Conservation (phyloP, 2,797 vertebrate genomes). For the Phataginus tricuspis region DNA sequence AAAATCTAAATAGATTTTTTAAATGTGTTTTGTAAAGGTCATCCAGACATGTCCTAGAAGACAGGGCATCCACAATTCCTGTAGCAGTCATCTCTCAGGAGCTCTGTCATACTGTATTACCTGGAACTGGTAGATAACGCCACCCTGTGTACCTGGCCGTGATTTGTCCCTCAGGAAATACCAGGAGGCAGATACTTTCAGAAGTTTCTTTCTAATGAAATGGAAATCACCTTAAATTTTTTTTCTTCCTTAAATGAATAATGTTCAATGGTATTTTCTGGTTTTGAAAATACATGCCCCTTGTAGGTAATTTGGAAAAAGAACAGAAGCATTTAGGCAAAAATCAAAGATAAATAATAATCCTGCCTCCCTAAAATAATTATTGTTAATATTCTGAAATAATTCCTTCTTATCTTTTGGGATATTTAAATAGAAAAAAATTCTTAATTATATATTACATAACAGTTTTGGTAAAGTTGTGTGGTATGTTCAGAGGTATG, state of each 20-base stretch:
- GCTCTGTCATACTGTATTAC: background rate
- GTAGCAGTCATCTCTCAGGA: background rate
- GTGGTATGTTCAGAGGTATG: background rate
- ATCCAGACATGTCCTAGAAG: background rate
- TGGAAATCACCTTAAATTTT: background rate
- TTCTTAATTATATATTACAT: background rate
- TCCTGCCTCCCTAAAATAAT: background rate
- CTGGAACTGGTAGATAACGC: background rate
- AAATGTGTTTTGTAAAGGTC: background rate
- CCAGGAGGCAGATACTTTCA: background rate
- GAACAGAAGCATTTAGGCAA: conserved; percentile 15
- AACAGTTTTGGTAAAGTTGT: background rate
- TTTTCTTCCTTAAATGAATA: conserved; percentile 2
- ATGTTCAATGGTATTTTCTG: background rate
- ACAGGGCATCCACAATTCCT: background rate
- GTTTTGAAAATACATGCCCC: background rate
- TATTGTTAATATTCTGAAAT: background rate
- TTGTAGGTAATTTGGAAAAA: background rate
- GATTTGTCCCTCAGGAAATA: background rate
- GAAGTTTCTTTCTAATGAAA: conserved; percentile 11
- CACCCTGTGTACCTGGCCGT: background rate
- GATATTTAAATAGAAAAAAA: too few species aligned
- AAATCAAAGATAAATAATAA: background rate
- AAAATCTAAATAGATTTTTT: background rate
- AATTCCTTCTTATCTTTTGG: background rate